Base-by-base conservation (phyloP, 2,888 invertebrate species). In the Laothoe populi region DNA sequence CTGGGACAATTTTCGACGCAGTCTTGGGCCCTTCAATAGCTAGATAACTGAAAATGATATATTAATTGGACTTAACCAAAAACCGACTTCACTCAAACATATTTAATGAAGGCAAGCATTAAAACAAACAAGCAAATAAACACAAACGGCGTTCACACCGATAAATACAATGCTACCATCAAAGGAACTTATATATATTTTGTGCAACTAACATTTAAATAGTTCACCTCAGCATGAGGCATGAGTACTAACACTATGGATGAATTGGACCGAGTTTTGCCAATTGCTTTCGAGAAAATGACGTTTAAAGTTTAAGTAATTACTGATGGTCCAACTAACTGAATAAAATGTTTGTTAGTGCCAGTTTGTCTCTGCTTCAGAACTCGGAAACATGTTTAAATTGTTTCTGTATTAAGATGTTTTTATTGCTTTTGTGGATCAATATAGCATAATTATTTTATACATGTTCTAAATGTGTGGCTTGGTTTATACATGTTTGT, bases 111-210 rank as follows among this genome's bases (percentile, higher is more conserved):
- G 24, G 42, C 13, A 26, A n/a, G 40, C 38, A 42, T 40, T 46
- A 49, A 60, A 60, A 60, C 7, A 40, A 49, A 49, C 40, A 11
- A 60, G 11, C 26, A 60, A 60, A 49, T 42, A 60, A 53, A 42
- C 42, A 49, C 42, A 49, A 60, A 26, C 49, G 48, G 49, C 42
- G 19, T 49, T 40, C 60, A 60, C 53, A 42, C 60, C 49, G 42
- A 46, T n/a, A 53, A 63, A 63, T 48, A n/a, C n/a, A 46, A 57
- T 61, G 61, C 66, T 63, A 62, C 61, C 63, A 49, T 48, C 31
- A 48, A 61, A 65, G 65, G 58, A 65, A 64, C 63, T 58, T 61
- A 64, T 19, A 46, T 40, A 57, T 59, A 60, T 53, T 65, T 67
- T 67, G 67, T 67, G 65, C 65, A 63, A 60, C 63, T 63, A 63